Evolutionary conservation across 2,888 invertebrate genomes (phyloP).

Genomic region (Heliconius ismenius): DNA sequence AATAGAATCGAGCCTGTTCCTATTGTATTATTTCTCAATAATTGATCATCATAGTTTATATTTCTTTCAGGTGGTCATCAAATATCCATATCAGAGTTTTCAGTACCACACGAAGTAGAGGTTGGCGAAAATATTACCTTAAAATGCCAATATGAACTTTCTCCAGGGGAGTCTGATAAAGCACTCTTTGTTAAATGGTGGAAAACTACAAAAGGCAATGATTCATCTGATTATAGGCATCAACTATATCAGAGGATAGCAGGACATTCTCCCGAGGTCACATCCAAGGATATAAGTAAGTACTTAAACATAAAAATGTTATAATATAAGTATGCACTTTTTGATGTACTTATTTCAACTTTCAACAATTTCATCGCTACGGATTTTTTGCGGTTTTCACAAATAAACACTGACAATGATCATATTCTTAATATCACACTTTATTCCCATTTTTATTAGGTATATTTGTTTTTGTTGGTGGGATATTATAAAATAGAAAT

Average conservation of each 20-base stretch:
- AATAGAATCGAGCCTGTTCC: not conserved
- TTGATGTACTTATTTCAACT: too few species aligned
- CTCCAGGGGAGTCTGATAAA: conserved; percentile 48
- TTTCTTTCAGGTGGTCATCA: conserved; percentile 62
- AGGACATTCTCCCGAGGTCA: conserved; percentile 47
- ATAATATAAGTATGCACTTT: not conserved
- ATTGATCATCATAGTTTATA: not conserved
- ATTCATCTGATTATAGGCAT: conserved; percentile 49
- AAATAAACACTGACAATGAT: too few species aligned
- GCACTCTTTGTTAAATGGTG: conserved; percentile 68
- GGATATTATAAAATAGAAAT: too few species aligned
- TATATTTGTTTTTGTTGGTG: too few species aligned
- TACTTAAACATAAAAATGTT: not conserved
- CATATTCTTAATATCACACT: too few species aligned
- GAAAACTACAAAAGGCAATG: conserved; percentile 55
- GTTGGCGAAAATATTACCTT: conserved; percentile 58
- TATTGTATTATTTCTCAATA: not conserved
- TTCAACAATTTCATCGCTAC: too few species aligned
- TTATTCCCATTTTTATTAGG: too few species aligned
- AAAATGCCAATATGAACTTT: conserved; percentile 56
- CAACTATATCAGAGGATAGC: conserved; percentile 64
- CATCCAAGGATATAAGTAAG: conserved; percentile 55
- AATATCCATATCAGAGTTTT: conserved; percentile 63
- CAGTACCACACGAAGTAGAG: conserved; percentile 59
- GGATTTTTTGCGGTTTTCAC: too few species aligned